These are phyloP conservation scores for Xiphydria camelus DNA, from an alignment of 2,888 invertebrate genomes.

Conservation along the genomic window DNA sequence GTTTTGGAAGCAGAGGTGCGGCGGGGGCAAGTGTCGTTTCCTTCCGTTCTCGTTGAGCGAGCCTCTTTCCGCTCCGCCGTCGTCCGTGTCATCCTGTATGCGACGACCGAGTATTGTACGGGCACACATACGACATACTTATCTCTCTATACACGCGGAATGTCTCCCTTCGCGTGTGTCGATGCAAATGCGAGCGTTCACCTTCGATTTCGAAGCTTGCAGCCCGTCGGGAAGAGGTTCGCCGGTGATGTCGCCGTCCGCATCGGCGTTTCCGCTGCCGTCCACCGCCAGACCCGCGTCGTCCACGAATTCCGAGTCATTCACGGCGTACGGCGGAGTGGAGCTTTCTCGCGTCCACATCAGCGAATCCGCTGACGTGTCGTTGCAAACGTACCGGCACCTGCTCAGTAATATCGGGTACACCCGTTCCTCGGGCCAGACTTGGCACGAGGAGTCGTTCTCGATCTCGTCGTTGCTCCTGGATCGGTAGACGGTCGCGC, in stretches of 20 bases:
- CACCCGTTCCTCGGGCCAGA: slow-evolving; percentile 66
- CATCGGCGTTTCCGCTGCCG: slow-evolving; percentile 10
- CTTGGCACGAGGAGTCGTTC: slow-evolving; percentile 68
- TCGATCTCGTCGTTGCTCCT: slow-evolving; percentile 72
- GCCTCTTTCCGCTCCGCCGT: no score
- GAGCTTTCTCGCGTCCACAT: slow-evolving; percentile 1
- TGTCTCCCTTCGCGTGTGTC: no score
- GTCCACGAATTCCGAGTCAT: not conserved
- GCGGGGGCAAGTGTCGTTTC: slow-evolving; percentile 60
- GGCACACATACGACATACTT: no score
- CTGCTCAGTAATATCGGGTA: slow-evolving; percentile 69
- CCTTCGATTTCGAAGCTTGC: no score
- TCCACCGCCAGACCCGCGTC: no score
- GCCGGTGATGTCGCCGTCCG: slow-evolving; percentile 40
- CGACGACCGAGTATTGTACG: no score
- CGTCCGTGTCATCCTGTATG: no score
- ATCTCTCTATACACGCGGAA: no score
- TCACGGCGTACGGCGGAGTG: not conserved
- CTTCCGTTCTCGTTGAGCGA: slow-evolving; percentile 35
- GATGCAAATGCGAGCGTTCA: no score
- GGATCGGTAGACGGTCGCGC: slow-evolving; percentile 75
- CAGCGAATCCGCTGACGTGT: no score
- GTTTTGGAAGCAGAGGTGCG: slow-evolving; percentile 64
- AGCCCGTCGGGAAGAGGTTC: slow-evolving; percentile 41
- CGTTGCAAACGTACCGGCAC: slow-evolving; percentile 76